Conservation (phyloP, 1,140 invertebrate genomes). For the Heterodera schachtii region DNA sequence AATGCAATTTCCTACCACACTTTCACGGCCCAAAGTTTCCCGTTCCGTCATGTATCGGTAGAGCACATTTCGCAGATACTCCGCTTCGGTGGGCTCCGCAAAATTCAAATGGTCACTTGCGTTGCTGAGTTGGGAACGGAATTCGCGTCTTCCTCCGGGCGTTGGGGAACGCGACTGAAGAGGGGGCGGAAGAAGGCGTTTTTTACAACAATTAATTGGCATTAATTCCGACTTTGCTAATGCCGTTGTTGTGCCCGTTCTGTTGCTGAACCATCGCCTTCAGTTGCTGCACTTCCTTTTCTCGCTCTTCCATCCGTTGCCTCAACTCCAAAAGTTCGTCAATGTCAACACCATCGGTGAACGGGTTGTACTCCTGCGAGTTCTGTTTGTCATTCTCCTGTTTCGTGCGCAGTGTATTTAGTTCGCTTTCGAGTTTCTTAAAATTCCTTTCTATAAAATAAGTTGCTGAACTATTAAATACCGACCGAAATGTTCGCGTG, state of each 20-base stretch:
- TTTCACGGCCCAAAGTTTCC: constrained; percentile 36
- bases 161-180: not conserved
- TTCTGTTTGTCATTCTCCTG: constrained; percentile 8
- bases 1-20: constrained; percentile 24
- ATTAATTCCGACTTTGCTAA: not conserved
- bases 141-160: constrained; percentile 6
- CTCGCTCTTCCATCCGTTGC: constrained; percentile 14
- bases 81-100: constrained; percentile 36
- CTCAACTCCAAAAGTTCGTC: constrained; percentile 22
- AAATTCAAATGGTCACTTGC: constrained; percentile 30
- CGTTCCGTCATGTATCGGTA: constrained; percentile 42
- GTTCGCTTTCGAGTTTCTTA: constrained; percentile 26
- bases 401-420: constrained; percentile 17
- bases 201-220: not conserved
- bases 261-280: constrained; percentile 8
- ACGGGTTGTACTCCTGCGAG: constrained; percentile 5
- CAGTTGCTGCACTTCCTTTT: constrained; percentile 12
- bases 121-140: constrained; percentile 5
- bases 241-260: not conserved
- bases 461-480: not conserved
- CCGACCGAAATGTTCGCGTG: constrained; percentile 22
- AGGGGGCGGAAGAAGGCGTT: not conserved
- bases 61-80: constrained; percentile 40
- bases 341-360: constrained; percentile 17
- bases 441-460: constrained; percentile 6